A percentile compares a stretch with the other conserved stretches of the same genome.
Evolutionary conservation across 2,113 vertebrate species (phyloP).

Genomic region (Pedionomus torquatus): DNA sequence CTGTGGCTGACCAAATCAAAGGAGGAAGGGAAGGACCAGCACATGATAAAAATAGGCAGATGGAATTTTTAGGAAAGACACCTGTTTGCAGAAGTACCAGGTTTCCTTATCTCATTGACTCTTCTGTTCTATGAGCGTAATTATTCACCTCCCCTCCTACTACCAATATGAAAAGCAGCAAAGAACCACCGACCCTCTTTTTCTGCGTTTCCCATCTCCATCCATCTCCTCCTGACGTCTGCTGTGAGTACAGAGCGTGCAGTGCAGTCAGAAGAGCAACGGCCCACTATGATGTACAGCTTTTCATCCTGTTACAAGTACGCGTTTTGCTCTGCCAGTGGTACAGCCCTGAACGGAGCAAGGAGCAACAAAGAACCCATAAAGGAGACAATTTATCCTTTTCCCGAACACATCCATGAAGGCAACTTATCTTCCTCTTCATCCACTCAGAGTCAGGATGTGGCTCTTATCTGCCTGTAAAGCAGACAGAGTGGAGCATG

Average conservation of each 20-base stretch:
- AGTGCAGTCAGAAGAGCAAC: neutral
- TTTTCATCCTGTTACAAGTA: neutral
- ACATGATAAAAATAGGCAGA: neutral
- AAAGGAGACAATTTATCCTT: slow-evolving; percentile 46
- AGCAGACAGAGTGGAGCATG: neutral
- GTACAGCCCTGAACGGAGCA: neutral
- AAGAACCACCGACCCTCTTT: neutral
- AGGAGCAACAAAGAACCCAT: slow-evolving; percentile 18
- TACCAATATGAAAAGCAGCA: neutral
- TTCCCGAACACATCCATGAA: slow-evolving; percentile 33
- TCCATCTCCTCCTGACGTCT: neutral
- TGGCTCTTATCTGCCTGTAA: slow-evolving; percentile 52
- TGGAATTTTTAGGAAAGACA: neutral
- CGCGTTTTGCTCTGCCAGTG: neutral
- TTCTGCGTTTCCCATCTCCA: neutral
- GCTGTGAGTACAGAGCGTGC: neutral
- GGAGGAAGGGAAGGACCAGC: neutral
- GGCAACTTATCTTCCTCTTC: slow-evolving; percentile 46
- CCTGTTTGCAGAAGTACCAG: neutral
- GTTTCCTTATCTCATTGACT: neutral
- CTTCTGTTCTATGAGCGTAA: neutral
- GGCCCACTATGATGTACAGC: neutral
- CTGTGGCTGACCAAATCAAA: neutral
- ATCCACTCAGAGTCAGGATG: slow-evolving; percentile 51
- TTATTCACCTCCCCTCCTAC: neutral